phyloP scores from a whole-genome alignment of 2,797 vertebrate genomes.

The Knipowitschia caucasica region DNA sequence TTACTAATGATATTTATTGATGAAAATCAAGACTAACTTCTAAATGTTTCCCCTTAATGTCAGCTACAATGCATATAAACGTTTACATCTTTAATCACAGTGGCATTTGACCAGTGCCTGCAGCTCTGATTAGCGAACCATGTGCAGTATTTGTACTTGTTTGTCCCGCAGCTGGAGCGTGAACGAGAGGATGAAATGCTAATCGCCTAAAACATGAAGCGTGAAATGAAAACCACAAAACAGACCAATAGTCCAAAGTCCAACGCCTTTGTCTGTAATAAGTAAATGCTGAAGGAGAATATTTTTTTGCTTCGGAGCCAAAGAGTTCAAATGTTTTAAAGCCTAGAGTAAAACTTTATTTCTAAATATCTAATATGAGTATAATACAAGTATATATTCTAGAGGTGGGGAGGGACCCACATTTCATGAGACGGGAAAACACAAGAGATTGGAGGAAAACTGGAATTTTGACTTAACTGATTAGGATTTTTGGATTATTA shows the following conservation, averaged over 20 bases:
- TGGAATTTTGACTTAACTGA: too few relatives aligned
- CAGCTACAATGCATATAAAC: neutral
- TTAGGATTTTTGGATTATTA: too few relatives aligned
- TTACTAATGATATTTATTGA: too few relatives aligned
- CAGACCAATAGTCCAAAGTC: conserved; percentile 46
- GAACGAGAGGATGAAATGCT: conserved; percentile 47
- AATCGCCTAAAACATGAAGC: conserved; percentile 55
- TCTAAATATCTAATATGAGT: too few relatives aligned
- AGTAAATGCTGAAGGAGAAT: conserved; percentile 23
- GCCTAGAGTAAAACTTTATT: too few relatives aligned
- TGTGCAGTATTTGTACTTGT: conserved; percentile 23
- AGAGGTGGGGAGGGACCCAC: too few relatives aligned
- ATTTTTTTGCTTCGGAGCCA: too few relatives aligned
- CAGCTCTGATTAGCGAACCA: conserved; percentile 9
- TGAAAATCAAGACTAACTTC: neutral
- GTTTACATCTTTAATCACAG: neutral
- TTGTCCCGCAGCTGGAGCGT: conserved; percentile 13
- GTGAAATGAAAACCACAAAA: conserved; percentile 58
- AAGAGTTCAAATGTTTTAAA: too few relatives aligned
- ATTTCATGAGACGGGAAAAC: too few relatives aligned
- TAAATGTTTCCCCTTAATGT: too few relatives aligned
- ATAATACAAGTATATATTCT: too few relatives aligned
- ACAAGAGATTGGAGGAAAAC: too few relatives aligned
- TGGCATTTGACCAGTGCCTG: neutral
- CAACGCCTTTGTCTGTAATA: conserved; percentile 42